Evolutionary conservation across 2,113 vertebrate species (phyloP).

Genomic region (Willisornis vidua): DNA sequence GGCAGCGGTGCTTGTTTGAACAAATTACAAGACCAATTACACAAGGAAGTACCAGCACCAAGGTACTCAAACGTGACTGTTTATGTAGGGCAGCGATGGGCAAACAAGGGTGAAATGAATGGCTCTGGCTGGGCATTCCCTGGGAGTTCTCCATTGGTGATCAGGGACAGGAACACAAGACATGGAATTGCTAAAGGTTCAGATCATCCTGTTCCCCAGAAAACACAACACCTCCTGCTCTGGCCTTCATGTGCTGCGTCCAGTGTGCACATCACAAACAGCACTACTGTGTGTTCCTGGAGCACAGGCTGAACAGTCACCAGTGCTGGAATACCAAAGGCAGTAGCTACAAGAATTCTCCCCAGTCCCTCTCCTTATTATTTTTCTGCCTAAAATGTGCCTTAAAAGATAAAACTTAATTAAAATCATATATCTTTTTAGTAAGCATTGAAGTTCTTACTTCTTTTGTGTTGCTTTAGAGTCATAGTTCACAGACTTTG

Average conservation of each 20-base stretch:
- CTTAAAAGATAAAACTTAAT: background rate
- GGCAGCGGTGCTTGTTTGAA: background rate
- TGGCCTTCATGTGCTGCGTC: background rate
- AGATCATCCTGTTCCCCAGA: background rate
- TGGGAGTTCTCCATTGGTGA: background rate
- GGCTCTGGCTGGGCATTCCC: background rate
- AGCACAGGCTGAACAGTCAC: background rate
- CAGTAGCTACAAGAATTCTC: background rate
- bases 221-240: rapidly evolving
- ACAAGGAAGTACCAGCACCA: background rate
- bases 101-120: background rate
- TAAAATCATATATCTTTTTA: background rate
- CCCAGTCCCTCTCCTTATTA: background rate
- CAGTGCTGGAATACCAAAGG: background rate
- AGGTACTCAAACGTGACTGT: rapidly evolving
- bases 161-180: background rate
- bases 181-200: background rate
- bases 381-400: background rate
- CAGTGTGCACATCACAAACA: rapidly evolving
- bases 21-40: background rate
- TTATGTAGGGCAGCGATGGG: background rate
- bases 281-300: background rate
- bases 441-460: background rate
- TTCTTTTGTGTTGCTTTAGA: background rate
- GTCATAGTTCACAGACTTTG: background rate